These are phyloP conservation scores for Galerucella calmariensis DNA, from an alignment of 2,888 invertebrate genomes.

Conservation along the genomic window DNA sequence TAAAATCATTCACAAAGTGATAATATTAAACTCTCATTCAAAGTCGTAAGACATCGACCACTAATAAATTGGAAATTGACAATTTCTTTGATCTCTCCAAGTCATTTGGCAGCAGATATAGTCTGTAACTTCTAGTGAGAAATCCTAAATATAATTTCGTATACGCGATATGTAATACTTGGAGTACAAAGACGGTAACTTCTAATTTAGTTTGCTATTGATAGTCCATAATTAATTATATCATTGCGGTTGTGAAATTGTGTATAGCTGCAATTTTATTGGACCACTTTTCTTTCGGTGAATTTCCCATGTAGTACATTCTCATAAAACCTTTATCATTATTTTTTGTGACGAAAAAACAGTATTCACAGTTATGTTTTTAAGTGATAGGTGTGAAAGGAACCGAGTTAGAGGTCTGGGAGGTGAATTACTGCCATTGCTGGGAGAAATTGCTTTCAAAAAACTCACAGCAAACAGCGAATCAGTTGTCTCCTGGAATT, in stretches of 20 bases:
- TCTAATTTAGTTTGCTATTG: neutral
- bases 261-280: too few species aligned
- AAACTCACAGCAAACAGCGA: too few species aligned
- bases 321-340: too few species aligned
- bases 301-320: too few species aligned
- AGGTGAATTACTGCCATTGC: too few species aligned
- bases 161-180: neutral
- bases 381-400: too few species aligned
- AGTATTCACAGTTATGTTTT: too few species aligned
- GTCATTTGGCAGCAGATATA: slow-evolving; percentile 22
- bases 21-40: slow-evolving; percentile 18
- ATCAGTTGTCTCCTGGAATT: too few species aligned
- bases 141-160: slow-evolving; percentile 17
- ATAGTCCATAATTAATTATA: neutral
- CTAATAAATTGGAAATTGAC: slow-evolving; percentile 30
- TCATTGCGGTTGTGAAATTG: neutral
- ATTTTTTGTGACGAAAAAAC: too few species aligned
- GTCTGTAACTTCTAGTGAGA: slow-evolving; percentile 24
- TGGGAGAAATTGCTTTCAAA: too few species aligned
- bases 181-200: neutral
- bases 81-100: slow-evolving; percentile 29
- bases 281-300: too few species aligned
- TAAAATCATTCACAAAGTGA: slow-evolving; percentile 10
- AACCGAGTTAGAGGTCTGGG: too few species aligned
- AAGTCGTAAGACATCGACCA: slow-evolving; percentile 18